A percentile compares a stretch with the other conserved stretches of the same genome.
These are phyloP conservation scores for Sitobion miscanthi DNA, from an alignment of 1,140 invertebrate genomes.

Conservation along the genomic window DNA sequence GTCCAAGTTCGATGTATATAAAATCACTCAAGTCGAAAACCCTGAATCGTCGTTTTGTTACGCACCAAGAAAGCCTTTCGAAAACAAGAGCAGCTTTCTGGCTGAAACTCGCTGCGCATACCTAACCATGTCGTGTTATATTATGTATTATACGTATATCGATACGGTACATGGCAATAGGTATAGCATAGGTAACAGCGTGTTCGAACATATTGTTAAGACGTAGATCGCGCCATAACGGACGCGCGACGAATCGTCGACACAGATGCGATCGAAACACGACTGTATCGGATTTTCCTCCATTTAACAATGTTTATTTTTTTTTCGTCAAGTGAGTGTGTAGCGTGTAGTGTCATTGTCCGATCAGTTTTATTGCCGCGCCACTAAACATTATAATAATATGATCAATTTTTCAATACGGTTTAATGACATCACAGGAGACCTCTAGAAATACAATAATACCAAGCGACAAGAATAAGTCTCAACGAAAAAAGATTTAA, in stretches of 20 bases:
- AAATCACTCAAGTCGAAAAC: not conserved
- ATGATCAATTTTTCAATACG: not conserved
- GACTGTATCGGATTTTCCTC: not conserved
- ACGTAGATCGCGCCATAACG: not conserved
- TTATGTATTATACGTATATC: not conserved
- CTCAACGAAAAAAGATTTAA: not conserved
- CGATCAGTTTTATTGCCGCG: not conserved
- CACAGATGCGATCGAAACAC: not conserved
- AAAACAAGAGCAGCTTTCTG: not conserved
- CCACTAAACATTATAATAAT: not conserved
- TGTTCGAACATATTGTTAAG: not conserved
- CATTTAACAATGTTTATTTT: not conserved
- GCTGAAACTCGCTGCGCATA: not conserved
- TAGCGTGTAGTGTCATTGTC: not conserved
- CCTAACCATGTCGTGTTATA: too few species aligned
- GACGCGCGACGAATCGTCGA: not conserved
- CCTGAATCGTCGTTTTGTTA: not conserved
- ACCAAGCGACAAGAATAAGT: not conserved
- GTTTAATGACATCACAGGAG: not conserved
- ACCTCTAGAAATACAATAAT: not conserved
- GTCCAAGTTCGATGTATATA: not conserved
- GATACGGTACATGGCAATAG: not conserved
- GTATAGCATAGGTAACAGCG: not conserved
- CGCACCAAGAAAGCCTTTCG: not conserved
- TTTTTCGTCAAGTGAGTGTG: not conserved